These are phyloP conservation scores for Nomada fucata DNA, from an alignment of 2,888 invertebrate genomes.

Conservation along the genomic window DNA sequence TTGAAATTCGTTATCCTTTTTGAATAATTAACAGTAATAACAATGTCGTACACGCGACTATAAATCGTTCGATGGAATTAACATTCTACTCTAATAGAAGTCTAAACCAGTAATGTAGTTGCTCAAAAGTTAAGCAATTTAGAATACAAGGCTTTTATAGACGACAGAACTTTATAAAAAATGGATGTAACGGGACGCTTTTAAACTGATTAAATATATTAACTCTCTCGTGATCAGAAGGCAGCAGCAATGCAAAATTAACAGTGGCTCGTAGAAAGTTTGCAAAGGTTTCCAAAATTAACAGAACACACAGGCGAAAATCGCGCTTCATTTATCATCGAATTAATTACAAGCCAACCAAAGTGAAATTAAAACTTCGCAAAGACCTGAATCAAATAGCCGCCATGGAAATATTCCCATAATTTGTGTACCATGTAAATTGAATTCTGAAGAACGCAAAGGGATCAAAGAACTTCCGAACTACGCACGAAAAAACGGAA, in stretches of 20 bases:
- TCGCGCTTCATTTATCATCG: neutral
- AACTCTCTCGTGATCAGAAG: neutral
- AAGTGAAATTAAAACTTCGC: too few species aligned
- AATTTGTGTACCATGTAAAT: too few species aligned
- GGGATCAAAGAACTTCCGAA: too few species aligned
- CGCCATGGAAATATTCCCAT: too few species aligned
- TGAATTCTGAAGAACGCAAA: too few species aligned
- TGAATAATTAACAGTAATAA: conserved; percentile 6
- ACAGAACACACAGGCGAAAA: too few species aligned
- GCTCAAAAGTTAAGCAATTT: neutral
- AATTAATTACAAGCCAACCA: too few species aligned
- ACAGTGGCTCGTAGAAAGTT: neutral
- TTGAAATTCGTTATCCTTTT: neutral
- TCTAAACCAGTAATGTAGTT: neutral
- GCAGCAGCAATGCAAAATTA: neutral
- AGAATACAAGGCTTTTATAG: too few species aligned
- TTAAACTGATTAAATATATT: neutral
- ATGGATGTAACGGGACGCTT: neutral
- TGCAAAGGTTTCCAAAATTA: neutral
- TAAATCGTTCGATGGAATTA: neutral
- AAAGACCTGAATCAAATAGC: too few species aligned
- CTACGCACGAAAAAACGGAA: too few species aligned
- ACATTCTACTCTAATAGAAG: neutral
- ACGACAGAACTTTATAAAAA: too few species aligned
- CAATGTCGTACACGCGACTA: too few species aligned